Conservation (phyloP, 2,797 vertebrate species). For the Anabas testudineus region DNA sequence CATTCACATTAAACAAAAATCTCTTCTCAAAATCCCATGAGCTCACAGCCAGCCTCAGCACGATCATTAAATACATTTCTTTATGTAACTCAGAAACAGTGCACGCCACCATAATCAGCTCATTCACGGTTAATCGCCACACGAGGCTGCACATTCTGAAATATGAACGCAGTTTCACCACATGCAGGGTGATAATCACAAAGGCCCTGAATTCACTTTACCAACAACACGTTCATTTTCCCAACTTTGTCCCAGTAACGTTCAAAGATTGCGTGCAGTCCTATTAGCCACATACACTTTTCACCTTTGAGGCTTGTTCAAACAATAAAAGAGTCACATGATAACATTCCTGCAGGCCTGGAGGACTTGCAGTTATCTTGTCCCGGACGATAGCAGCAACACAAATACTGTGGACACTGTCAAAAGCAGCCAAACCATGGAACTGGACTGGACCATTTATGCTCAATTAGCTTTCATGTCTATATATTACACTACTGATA, state of each 20-base stretch:
- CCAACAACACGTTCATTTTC: not conserved
- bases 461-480: not conserved
- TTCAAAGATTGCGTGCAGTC: not conserved
- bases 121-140: not conserved
- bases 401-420: slow-evolving; percentile 34
- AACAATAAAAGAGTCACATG: slow-evolving; percentile 43
- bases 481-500: not conserved
- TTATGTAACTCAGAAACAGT: not conserved
- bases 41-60: not conserved
- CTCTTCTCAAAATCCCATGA: not conserved
- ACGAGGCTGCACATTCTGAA: not conserved
- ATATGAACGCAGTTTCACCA: not conserved
- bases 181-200: not conserved
- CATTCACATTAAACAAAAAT: too few species aligned
- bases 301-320: slow-evolving; percentile 1
- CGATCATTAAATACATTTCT: not conserved
- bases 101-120: not conserved
- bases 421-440: slow-evolving; percentile 15
- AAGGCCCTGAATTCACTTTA: not conserved
- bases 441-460: not conserved
- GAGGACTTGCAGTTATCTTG: slow-evolving; percentile 49
- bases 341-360: slow-evolving; percentile 55
- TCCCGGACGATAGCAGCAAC: slow-evolving; percentile 22
- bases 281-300: not conserved
- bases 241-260: not conserved